Evolutionary conservation across 2,113 vertebrate genomes (phyloP), one percentile per base, ranked within the genome.

Genomic region (Bungarus multicinctus): DNA sequence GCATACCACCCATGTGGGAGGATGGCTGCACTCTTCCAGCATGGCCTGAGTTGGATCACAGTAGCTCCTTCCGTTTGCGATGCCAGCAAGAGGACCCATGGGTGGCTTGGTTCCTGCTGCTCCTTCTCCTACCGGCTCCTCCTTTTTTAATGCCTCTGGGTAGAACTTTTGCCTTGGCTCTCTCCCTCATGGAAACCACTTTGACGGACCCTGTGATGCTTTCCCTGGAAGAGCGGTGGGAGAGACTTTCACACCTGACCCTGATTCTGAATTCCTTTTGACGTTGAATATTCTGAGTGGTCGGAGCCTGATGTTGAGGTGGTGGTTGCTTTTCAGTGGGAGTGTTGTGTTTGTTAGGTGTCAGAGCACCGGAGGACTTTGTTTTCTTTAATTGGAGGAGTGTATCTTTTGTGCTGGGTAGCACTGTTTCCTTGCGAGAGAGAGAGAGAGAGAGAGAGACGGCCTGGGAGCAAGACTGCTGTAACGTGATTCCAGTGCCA

Each of bases 391-490:
- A 57, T 94, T 1, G 93, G 89, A 92, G 90, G 89, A 94, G 94
- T 92, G 43, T 85, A 47, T 93, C 87, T 92, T 52, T 45, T 14
- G 50, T 30, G 91, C 25, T 25, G 14, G 69, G 95, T 85, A 52
- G 92, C 91, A 95, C 50, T 3, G 39, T 95, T 91, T 0, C 88
- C 94, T 90, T 34, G 47, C 0, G 91, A 94, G 92, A 94, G 94
- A 94, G 93, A 92, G 94, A 94, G 93, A 92, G 91, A 94, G 92
- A 94, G 91, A 94, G 92, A 94, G 94, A 94, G 93, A 92, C 89
- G 57, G 94, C 90, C 89, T 43, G 89, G 30, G 88, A 96, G 94
- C 2, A 92, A 93, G 93, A 93, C 87, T 86, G 10, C 94, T 27
- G 96, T 90, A 11, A 52, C 94, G 94, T 25, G 95, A 90, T 53